Base-by-base conservation (phyloP, 1,140 invertebrate species). In the Trachymyrmex septentrionalis region DNA sequence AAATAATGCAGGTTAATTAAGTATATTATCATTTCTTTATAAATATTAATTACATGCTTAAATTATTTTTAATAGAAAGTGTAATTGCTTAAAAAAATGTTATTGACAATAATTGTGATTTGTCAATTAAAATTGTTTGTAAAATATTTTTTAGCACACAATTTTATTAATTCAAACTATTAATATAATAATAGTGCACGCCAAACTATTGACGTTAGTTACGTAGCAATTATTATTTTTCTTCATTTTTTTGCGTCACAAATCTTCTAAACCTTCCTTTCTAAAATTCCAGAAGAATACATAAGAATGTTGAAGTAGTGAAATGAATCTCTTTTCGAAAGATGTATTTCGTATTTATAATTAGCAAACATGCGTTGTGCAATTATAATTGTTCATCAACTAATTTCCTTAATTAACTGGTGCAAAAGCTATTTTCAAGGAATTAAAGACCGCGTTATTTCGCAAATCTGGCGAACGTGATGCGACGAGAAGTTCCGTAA, bases 311-410 rank as follows among this genome's bases (percentile, higher is more conserved):
- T 72, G 44, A 34, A 12, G 34, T 64, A 16, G 38, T 76, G 59
- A 85, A 87, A 55, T 53, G 14, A 63, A 85, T 85, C 21, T 63
- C 24, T 86, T 90, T 85, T 64, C 7, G 76, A 88, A 88, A 78
- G 50, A 88, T 64, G 38, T 67, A 66, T 87, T 91, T 90, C 53
- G 67, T 59, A 78, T 76, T 88, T 77, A 71, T 59, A 87, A 89
- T 91, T 91, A 92, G 53, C 72, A 19, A 61, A 24, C 64, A 75
- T 80, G 67, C 85, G 75, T 92, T 92, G 87, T 91, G 90, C 87
- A 92, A 92, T 80, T 64, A 16, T 92, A 93, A 92, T 92, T 91
- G 64, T 75, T 91, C 89, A 90, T 92, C 86, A 90, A 75, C 75
- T 72, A 86, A 87, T 87, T 67, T 89, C 63, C 87, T 67, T 92